A percentile compares a stretch with the other conserved stretches of the same genome.
These are phyloP conservation scores for Cottoperca gobio DNA, from an alignment of 2,797 vertebrate genomes.

Conservation along the genomic window DNA sequence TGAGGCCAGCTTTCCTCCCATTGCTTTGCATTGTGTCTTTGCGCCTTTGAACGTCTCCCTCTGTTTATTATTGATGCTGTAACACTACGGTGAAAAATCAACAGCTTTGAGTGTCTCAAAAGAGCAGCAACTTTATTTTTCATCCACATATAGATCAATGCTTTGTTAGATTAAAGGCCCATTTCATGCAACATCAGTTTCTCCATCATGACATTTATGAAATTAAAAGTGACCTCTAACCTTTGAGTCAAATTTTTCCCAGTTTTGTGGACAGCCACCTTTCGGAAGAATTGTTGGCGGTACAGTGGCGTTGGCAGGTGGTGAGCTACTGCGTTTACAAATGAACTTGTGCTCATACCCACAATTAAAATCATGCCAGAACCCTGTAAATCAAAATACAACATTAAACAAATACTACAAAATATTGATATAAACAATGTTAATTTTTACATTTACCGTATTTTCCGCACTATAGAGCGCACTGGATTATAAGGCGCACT, in stretches of 20 bases:
- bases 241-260: slow-evolving; percentile 59
- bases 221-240: slow-evolving; percentile 44
- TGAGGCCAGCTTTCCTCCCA: slow-evolving; percentile 44
- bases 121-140: background rate
- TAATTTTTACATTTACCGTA: background rate
- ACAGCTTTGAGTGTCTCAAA: background rate
- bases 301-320: slow-evolving; percentile 38
- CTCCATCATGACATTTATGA: background rate
- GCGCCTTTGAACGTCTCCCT: slow-evolving; percentile 32
- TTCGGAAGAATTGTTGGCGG: slow-evolving; percentile 34
- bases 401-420: background rate
- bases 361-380: slow-evolving; percentile 60
- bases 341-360: slow-evolving; percentile 17
- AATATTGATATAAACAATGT: background rate
- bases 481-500: no score
- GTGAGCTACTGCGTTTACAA: slow-evolving; percentile 59
- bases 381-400: slow-evolving; percentile 40
- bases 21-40: slow-evolving; percentile 16
- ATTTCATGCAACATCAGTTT: background rate
- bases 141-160: background rate
- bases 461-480: no score
- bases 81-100: slow-evolving; percentile 34
- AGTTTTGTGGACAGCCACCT: slow-evolving; percentile 59
- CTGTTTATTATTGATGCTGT: background rate
- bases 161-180: background rate